phyloP scores from a whole-genome alignment of 2,888 invertebrate genomes.

The Dasysyrphus albostriatus region DNA sequence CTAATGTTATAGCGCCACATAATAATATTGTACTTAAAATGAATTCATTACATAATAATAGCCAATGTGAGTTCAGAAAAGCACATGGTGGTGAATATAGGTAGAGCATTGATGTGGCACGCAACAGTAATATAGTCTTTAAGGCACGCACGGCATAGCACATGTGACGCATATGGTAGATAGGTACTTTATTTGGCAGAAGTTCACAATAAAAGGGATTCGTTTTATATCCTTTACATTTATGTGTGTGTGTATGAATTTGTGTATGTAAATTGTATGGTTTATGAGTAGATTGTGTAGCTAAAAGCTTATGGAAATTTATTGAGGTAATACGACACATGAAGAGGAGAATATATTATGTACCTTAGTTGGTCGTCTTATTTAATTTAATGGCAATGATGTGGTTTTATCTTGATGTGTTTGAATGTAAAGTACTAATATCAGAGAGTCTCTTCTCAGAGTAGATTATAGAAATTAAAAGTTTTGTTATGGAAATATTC shows the following conservation, averaged over 20 bases:
- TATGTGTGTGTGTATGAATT: not conserved
- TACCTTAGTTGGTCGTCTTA: constrained; percentile 29
- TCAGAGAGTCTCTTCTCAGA: too few species aligned
- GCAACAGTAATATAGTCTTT: constrained; percentile 45
- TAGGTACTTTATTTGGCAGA: constrained; percentile 15
- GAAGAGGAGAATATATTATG: not conserved
- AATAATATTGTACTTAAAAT: constrained; percentile 42
- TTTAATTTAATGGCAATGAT: constrained; percentile 24
- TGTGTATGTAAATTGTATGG: not conserved
- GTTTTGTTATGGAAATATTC: too few species aligned
- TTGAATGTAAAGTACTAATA: not conserved
- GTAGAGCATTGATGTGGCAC: constrained; percentile 47
- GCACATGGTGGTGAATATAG: constrained; percentile 31
- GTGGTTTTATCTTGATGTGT: not conserved
- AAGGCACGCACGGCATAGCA: constrained; percentile 21
- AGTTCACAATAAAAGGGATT: constrained; percentile 40
- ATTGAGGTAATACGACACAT: constrained; percentile 23
- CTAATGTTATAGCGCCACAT: constrained; percentile 17
- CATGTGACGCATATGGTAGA: not conserved
- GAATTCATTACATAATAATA: constrained; percentile 43
- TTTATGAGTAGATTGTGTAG: constrained; percentile 40
- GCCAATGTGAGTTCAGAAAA: not conserved
- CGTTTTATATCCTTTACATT: constrained; percentile 16
- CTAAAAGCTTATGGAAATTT: constrained; percentile 46
- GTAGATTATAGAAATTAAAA: too few species aligned